A percentile compares a stretch with the other conserved stretches of the same genome.
Conservation (phyloP, 2,888 invertebrate genomes). For the Eucera pruinosa region DNA sequence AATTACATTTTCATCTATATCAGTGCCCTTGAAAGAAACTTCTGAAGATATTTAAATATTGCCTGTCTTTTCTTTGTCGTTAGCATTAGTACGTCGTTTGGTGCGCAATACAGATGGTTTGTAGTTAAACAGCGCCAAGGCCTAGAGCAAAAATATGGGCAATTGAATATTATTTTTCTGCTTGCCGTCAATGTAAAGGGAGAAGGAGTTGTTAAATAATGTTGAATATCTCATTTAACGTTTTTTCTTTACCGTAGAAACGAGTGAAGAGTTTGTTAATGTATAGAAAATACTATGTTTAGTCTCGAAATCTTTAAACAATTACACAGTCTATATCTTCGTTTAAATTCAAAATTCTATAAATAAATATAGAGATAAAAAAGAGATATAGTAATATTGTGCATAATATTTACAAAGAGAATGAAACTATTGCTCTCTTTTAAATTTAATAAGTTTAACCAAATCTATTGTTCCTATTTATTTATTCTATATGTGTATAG, state of each 20-base stretch:
- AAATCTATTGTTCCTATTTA: slow-evolving; percentile 62
- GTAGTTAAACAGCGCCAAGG: slow-evolving; percentile 56
- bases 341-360: slow-evolving; percentile 43
- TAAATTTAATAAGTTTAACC: slow-evolving; percentile 45
- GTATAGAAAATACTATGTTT: slow-evolving; percentile 6
- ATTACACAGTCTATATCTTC: slow-evolving; percentile 26
- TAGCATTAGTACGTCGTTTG: slow-evolving; percentile 51
- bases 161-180: slow-evolving; percentile 48
- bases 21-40: background rate
- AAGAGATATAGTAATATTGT: slow-evolving; percentile 12
- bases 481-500: slow-evolving; percentile 56
- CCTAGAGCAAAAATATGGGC: slow-evolving; percentile 54
- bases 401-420: slow-evolving; percentile 25
- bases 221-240: slow-evolving; percentile 23
- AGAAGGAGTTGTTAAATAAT: slow-evolving; percentile 62
- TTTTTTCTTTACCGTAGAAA: slow-evolving; percentile 18
- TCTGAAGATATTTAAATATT: slow-evolving; percentile 17
- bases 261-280: slow-evolving; percentile 22
- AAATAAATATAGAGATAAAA: slow-evolving; percentile 13
- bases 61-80: slow-evolving; percentile 29
- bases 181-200: slow-evolving; percentile 48
- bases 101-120: slow-evolving; percentile 59
- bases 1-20: slow-evolving; percentile 18
- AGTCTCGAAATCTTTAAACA: slow-evolving; percentile 13
- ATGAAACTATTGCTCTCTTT: slow-evolving; percentile 43